Conservation (phyloP, 2,797 vertebrate genomes). For the Stomatorhinus walkeri region DNA sequence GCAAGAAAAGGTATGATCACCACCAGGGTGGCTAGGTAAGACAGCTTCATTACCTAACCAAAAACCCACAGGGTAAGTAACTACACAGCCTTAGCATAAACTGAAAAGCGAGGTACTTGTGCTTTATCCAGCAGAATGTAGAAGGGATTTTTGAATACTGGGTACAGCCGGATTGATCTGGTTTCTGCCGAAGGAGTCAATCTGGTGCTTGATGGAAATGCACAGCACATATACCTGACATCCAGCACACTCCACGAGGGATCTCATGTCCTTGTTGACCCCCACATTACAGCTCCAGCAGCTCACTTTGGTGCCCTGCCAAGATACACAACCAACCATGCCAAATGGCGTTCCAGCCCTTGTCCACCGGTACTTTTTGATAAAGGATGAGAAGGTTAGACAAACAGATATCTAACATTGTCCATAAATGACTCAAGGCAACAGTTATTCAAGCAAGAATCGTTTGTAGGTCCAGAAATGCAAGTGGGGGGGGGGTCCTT, state of each 20-base stretch:
- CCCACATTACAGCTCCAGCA: not conserved
- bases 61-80: not conserved
- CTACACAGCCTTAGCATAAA: not conserved
- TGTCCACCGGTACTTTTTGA: not conserved
- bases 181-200: not conserved
- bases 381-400: constrained; percentile 17
- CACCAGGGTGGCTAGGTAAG: not conserved
- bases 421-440: not conserved
- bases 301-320: not conserved
- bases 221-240: not conserved
- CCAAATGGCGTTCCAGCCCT: not conserved
- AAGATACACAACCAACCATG: not conserved
- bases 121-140: not conserved
- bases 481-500: too few species aligned
- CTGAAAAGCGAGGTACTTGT: not conserved
- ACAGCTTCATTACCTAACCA: not conserved
- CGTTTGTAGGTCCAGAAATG: not conserved
- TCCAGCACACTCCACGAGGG: not conserved
- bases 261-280: constrained; percentile 3
- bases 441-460: not conserved
- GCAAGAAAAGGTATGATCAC: not conserved
- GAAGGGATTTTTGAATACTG: not conserved
- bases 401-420: not conserved
- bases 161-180: not conserved
- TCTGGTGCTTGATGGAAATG: not conserved